Conservation (phyloP, 2,113 vertebrate species). For the Syrmaticus mikado region DNA sequence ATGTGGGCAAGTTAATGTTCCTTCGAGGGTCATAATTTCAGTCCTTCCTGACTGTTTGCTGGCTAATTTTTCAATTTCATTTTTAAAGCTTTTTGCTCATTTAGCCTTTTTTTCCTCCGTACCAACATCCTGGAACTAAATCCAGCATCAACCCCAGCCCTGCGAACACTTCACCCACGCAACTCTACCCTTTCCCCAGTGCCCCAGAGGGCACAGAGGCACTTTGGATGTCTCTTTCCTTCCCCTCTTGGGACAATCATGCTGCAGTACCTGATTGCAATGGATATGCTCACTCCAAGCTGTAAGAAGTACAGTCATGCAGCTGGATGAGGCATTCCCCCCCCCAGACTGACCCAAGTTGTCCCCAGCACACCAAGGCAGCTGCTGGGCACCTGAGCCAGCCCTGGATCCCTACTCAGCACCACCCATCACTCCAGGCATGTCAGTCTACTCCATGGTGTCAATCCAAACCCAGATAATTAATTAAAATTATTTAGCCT, state of each 20-base stretch:
- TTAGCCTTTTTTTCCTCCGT: not conserved
- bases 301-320: rapidly evolving
- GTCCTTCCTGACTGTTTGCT: not conserved
- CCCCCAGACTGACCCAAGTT: not conserved
- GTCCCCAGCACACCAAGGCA: no score
- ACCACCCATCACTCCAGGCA: not conserved
- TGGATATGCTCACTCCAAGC: rapidly evolving
- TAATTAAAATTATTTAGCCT: constrained; percentile 3
- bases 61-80: not conserved
- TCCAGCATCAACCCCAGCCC: not conserved
- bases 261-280: rapidly evolving
- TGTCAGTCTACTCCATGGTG: rapidly evolving
- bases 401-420: not conserved
- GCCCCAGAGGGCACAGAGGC: not conserved
- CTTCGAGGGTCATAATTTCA: not conserved
- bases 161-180: rapidly evolving
- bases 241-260: rapidly evolving
- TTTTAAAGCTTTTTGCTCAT: not conserved
- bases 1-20: not conserved
- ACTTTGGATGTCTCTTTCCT: not conserved
- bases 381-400: not conserved
- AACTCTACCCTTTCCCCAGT: not conserved
- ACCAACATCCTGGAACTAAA: not conserved
- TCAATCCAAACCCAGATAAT: not conserved
- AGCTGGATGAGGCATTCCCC: not conserved